phyloP scores from a whole-genome alignment of 2,113 vertebrate species.

The Ellobius talpinus region DNA sequence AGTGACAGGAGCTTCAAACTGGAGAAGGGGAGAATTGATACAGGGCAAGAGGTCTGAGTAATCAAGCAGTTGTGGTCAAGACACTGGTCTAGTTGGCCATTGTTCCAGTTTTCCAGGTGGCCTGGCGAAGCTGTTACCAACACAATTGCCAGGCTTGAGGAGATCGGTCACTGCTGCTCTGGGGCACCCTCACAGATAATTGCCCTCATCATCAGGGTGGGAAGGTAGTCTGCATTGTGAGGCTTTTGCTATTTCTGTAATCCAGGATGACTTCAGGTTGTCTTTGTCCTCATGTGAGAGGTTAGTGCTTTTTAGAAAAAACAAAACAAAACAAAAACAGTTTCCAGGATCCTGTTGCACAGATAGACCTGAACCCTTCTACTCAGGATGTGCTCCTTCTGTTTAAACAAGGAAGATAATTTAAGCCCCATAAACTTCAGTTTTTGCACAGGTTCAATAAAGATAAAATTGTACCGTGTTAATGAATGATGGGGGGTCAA shows the following conservation, averaged over 20 bases:
- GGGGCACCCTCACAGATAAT: background rate
- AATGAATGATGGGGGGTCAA: background rate
- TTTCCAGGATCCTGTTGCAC: background rate
- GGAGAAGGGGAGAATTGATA: background rate
- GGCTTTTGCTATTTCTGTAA: background rate
- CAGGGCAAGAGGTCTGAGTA: background rate
- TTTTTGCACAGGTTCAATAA: background rate
- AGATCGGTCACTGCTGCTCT: background rate
- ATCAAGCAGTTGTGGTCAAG: background rate
- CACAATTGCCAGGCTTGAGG: background rate
- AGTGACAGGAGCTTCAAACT: background rate
- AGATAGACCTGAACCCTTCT: background rate
- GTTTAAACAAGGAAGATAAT: background rate
- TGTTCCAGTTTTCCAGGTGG: background rate
- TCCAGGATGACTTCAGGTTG: background rate
- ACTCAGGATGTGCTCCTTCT: background rate
- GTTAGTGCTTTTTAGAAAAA: background rate
- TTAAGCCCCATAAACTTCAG: background rate
- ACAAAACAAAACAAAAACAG: background rate
- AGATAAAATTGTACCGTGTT: background rate
- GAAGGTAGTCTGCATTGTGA: background rate
- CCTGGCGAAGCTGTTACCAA: background rate
- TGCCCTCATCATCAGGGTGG: background rate
- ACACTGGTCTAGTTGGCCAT: background rate
- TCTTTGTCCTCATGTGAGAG: background rate